Conservation (phyloP, 53 echinoderm and acorn worm species). For the Temnopleurus reevesii region DNA sequence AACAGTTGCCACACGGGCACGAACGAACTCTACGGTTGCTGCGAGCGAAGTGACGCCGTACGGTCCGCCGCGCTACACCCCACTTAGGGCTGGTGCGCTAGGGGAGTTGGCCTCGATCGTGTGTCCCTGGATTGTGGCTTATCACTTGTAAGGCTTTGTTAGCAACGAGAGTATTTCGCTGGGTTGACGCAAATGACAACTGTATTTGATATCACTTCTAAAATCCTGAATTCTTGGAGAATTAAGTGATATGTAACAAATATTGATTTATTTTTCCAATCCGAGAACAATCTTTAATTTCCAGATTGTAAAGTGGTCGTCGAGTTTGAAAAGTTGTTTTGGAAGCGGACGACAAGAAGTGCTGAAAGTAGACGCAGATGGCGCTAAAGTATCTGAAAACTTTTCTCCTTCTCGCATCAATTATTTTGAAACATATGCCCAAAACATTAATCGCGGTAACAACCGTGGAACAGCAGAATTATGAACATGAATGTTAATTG, state of each 20-base stretch:
- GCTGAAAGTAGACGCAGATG: not conserved
- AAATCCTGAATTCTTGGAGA: not conserved
- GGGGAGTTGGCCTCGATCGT: not conserved
- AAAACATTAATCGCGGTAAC: too few species aligned
- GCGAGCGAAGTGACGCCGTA: conserved; percentile 5
- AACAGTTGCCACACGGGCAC: not conserved
- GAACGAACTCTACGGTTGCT: not conserved
- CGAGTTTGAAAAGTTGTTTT: not conserved
- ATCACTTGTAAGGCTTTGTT: not conserved
- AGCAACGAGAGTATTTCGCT: not conserved
- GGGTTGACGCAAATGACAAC: not conserved
- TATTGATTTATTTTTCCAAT: not conserved
- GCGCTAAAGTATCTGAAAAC: too few species aligned
- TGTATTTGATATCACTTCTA: too few species aligned
- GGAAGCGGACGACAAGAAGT: not conserved
- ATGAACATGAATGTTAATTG: too few species aligned
- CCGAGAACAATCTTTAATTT: not conserved
- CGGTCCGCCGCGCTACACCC: not conserved
- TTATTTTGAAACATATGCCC: too few species aligned
- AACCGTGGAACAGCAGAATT: too few species aligned
- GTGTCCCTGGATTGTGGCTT: not conserved
- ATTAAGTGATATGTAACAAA: not conserved
- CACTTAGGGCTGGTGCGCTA: not conserved
- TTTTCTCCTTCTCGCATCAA: too few species aligned
- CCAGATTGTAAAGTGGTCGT: too few species aligned